Evolutionary conservation across 2,797 vertebrate genomes (phyloP).

Genomic region (Coluber constrictor): DNA sequence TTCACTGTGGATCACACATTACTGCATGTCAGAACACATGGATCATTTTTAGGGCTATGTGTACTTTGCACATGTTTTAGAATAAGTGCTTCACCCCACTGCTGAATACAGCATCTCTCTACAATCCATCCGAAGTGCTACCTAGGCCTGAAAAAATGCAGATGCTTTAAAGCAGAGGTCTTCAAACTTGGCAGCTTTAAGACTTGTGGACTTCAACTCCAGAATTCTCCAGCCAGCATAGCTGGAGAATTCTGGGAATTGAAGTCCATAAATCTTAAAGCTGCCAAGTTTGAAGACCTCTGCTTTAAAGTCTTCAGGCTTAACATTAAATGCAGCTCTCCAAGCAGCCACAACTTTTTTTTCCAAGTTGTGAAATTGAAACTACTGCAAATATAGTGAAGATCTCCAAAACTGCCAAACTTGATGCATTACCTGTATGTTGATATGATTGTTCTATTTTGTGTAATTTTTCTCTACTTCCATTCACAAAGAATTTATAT

Average conservation of each 20-base stretch:
- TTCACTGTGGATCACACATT: not conserved
- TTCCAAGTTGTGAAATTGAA: not conserved
- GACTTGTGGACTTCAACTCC: too few relatives aligned
- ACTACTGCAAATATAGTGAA: not conserved
- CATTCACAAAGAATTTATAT: not conserved
- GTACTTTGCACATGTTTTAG: not conserved
- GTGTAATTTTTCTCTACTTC: not conserved
- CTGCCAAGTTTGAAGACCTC: too few relatives aligned
- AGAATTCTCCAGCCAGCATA: too few relatives aligned
- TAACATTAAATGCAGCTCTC: not conserved
- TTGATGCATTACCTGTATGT: not conserved
- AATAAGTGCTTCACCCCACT: not conserved
- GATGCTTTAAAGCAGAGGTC: not conserved
- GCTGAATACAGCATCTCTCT: not conserved
- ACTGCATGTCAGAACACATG: not conserved
- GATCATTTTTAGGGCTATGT: not conserved
- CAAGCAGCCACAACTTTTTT: not conserved
- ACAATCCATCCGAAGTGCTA: not conserved
- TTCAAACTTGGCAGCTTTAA: too few relatives aligned
- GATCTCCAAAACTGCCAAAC: not conserved
- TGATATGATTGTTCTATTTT: not conserved
- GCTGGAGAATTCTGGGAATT: too few relatives aligned
- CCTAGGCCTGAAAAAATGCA: not conserved
- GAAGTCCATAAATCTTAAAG: too few relatives aligned
- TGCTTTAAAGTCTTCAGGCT: not conserved